Evolutionary conservation across 2,113 vertebrate genomes (phyloP), one percentile per base, ranked within the genome.

Genomic region (Grus americana): DNA sequence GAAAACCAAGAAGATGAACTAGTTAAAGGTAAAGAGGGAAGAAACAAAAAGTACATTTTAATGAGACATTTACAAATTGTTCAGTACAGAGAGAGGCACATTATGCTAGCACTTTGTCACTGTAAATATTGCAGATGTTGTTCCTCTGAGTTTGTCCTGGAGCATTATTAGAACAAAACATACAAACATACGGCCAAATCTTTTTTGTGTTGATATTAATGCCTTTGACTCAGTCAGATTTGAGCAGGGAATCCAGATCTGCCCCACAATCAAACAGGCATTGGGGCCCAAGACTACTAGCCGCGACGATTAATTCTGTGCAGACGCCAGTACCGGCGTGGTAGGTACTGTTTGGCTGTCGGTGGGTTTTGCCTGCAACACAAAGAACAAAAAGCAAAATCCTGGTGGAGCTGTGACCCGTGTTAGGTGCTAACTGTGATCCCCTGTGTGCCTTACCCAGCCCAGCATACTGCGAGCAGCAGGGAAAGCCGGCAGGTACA

Each of bases 61-160:
- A 98, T 97, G 96, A 97, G 96, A 95, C 92, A 75, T 96, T 96
- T 96, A 97, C 91, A 96, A 95, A 97, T 98, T 61, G 93, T 79
- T 97, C 89, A 78, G 93, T 91, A 79, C 88, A 73, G 82, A 86
- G 87, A 90, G 71, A 86, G 81, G 65, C 92, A 79, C 88, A 34
- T 92, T 95, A 72, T 22, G 17, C 82, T 54, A 88, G 78, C 83
- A 74, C 91, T 97, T 97, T 96, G 93, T 97, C 96, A 96, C 71
- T 92, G 94, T 91, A 97, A 95, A 93, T 92, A 85, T 83, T 95
- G 96, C 92, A 96, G 91, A 97, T 91, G 92, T 93, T 26, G 10
- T 88, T 96, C 16, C 50, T 88, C 72, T 26, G 76, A 66, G 72
- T 92, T 96, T 96, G 88, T 97, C 96, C 97, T 71, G 87, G 75